These are phyloP conservation scores for Hafferia zeledoni DNA, from an alignment of 2,797 vertebrate species.

Conservation along the genomic window DNA sequence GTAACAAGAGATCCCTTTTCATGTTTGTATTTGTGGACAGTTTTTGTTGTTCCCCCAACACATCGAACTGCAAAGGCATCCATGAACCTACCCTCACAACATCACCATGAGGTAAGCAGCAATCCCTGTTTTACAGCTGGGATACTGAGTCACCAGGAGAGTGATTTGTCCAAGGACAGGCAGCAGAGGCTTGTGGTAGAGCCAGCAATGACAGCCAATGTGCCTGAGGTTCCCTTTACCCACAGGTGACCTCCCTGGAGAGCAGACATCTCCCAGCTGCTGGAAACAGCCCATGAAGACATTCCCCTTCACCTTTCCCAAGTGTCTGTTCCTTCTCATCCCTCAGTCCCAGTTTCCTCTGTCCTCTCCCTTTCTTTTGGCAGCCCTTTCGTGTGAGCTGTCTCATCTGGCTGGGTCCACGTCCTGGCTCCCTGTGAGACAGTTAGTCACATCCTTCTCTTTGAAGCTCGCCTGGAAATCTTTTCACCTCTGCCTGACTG, in stretches of 20 bases:
- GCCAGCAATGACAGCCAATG: background rate
- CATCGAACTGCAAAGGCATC: background rate
- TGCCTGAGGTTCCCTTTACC: background rate
- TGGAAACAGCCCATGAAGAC: background rate
- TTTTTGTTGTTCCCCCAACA: background rate
- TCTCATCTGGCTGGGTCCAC: constrained; percentile 7
- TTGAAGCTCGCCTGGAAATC: constrained; percentile 30
- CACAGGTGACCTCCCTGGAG: background rate
- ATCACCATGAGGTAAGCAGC: background rate
- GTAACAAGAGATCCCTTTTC: background rate
- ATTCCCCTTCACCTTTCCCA: background rate
- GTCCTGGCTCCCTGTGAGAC: background rate
- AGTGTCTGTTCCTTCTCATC: background rate
- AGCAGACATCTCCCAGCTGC: background rate
- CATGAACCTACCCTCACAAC: background rate
- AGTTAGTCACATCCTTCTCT: constrained; percentile 60
- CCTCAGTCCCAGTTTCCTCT: background rate
- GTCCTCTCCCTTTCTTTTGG: constrained; percentile 28
- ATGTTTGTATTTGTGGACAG: background rate
- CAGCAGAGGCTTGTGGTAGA: background rate
- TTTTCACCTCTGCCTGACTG: background rate
- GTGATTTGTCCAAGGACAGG: constrained; percentile 7
- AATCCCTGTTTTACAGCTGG: constrained; percentile 5
- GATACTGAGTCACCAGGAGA: constrained; percentile 30
- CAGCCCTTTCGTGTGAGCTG: background rate